Conservation (phyloP, 2,113 vertebrate genomes). For the Stigmatopora nigra region DNA sequence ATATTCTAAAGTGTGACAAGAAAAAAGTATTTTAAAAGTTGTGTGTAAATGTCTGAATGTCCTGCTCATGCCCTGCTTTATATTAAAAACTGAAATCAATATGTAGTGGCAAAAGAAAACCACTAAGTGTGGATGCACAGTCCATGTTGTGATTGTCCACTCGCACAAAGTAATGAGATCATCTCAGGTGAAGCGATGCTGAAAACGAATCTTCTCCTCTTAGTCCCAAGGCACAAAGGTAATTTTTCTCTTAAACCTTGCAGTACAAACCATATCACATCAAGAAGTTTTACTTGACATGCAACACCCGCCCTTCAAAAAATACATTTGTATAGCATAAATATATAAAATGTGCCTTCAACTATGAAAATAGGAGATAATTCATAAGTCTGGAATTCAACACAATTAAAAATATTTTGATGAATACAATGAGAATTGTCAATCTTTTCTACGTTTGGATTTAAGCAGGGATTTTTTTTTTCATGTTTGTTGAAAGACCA, state of each 20-base stretch:
- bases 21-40: background rate
- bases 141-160: slow-evolving; percentile 41
- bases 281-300: slow-evolving; percentile 46
- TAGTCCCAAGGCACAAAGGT: slow-evolving; percentile 33
- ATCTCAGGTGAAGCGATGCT: slow-evolving; percentile 62
- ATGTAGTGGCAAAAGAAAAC: slow-evolving; percentile 30
- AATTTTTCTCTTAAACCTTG: slow-evolving; percentile 56
- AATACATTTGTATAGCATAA: background rate
- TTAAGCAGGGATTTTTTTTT: no score
- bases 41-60: slow-evolving; percentile 14
- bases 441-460: no score
- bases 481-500: no score
- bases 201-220: slow-evolving; percentile 65
- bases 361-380: background rate
- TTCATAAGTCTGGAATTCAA: slow-evolving; percentile 5
- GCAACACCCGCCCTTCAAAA: background rate
- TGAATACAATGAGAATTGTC: background rate
- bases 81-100: slow-evolving; percentile 31
- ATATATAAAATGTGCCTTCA: no score
- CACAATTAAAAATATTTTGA: background rate
- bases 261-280: slow-evolving; percentile 24
- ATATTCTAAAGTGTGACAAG: background rate
- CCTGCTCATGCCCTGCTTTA: background rate
- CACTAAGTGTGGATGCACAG: slow-evolving; percentile 32
- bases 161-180: slow-evolving; percentile 67